These are phyloP conservation scores for Meliscaeva auricollis DNA, from an alignment of 2,888 invertebrate species.

Conservation along the genomic window DNA sequence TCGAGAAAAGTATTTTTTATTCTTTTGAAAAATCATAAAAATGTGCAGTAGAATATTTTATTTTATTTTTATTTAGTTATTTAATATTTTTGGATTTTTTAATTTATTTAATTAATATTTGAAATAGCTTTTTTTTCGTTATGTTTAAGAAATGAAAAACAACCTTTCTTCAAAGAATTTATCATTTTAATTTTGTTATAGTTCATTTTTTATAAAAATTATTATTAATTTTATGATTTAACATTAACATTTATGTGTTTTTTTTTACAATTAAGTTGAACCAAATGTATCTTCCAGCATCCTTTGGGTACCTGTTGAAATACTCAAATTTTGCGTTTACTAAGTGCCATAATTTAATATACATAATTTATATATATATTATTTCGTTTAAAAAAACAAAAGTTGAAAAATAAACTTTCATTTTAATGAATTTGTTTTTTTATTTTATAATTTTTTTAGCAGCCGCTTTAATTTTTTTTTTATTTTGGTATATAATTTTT, in stretches of 20 bases:
- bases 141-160: constrained; percentile 31
- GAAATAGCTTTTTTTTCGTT: constrained; percentile 61
- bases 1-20: constrained; percentile 58
- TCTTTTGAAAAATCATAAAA: constrained; percentile 52
- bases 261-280: constrained; percentile 47
- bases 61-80: constrained; percentile 46
- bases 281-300: constrained; percentile 69
- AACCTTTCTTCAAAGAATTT: constrained; percentile 77
- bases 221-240: constrained; percentile 58
- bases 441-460: constrained; percentile 15
- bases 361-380: constrained; percentile 74
- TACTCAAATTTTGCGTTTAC: constrained; percentile 62
- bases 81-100: constrained; percentile 67
- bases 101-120: constrained; percentile 68
- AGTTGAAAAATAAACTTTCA: constrained; percentile 23
- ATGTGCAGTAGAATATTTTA: constrained; percentile 67
- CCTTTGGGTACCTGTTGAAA: constrained; percentile 65
- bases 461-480: constrained; percentile 24
- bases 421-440: constrained; percentile 64
- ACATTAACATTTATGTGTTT: constrained; percentile 52
- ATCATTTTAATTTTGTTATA: constrained; percentile 66
- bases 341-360: constrained; percentile 66
- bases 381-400: constrained; percentile 45
- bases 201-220: constrained; percentile 59
- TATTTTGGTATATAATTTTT: too few species aligned